phyloP scores from a whole-genome alignment of 2,888 invertebrate species.

The Eupsilia transversa region DNA sequence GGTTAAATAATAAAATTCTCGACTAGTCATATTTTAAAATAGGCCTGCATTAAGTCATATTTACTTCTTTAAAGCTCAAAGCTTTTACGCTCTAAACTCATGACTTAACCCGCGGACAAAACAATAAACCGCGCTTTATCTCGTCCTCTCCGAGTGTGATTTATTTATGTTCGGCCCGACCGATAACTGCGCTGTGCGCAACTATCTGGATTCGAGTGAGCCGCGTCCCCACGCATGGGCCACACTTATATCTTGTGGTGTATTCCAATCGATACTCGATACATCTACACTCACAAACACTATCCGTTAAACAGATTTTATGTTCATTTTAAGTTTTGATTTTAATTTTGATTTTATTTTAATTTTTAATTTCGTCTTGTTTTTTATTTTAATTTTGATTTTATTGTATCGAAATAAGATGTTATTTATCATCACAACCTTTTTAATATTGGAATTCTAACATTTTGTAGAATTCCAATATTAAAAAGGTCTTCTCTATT shows the following conservation, averaged over 20 bases:
- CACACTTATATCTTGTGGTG: constrained; percentile 54
- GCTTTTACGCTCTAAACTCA: constrained; percentile 4
- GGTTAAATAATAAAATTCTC: not conserved
- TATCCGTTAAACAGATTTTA: too few relatives aligned
- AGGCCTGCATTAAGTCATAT: not conserved
- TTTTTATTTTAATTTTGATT: too few relatives aligned
- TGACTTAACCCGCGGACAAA: constrained; percentile 53
- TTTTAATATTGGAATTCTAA: too few relatives aligned
- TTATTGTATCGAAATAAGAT: too few relatives aligned
- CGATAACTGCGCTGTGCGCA: constrained; percentile 76
- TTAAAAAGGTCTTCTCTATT: too few relatives aligned
- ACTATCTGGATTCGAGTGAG: constrained; percentile 74
- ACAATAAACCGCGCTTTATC: constrained; percentile 78
- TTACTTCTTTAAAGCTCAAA: not conserved
- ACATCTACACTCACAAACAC: too few relatives aligned
- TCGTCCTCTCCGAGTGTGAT: constrained; percentile 76
- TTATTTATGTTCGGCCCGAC: constrained; percentile 79
- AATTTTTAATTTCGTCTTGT: too few relatives aligned
- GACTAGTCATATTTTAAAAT: not conserved
- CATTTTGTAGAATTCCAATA: too few relatives aligned
- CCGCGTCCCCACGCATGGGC: constrained; percentile 61
- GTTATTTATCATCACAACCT: too few relatives aligned
- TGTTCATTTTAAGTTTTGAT: too few relatives aligned
- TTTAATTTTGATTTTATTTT: too few relatives aligned
- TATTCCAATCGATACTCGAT: constrained; percentile 48